Conservation (phyloP, 30 jellyfish, hydroid and myxozoan species). For the Sanderia malayensis region DNA sequence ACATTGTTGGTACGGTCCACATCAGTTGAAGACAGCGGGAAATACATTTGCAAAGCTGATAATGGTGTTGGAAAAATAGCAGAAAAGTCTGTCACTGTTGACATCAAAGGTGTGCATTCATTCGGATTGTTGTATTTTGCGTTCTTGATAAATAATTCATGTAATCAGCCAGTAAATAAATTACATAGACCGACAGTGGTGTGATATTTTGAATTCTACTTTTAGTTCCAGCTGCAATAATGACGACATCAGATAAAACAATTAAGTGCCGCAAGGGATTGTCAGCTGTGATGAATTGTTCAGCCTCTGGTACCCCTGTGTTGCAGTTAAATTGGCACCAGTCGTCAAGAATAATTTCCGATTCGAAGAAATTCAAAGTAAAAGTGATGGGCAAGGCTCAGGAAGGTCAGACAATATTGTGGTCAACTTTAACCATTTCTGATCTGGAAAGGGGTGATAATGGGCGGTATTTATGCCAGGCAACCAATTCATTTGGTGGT, state of each 20-base stretch:
- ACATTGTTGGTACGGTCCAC: conserved; percentile 48
- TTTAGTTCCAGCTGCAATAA: conserved; percentile 87
- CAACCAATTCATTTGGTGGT: conserved; percentile 70
- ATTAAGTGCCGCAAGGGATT: conserved; percentile 50
- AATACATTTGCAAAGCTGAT: conserved; percentile 79
- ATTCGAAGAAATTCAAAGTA: conserved; percentile 28
- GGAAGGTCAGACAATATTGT: conserved; percentile 55
- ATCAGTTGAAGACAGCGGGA: conserved; percentile 71
- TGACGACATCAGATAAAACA: conserved; percentile 8
- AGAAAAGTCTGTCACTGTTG: conserved; percentile 38
- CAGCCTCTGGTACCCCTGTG: conserved; percentile 74
- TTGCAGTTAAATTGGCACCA: conserved; percentile 67
- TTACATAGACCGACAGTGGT: too few species aligned
- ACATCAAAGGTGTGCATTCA: conserved; percentile 70
- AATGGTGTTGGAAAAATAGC: conserved; percentile 60
- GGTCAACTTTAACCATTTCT: conserved; percentile 57
- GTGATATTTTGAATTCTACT: too few species aligned
- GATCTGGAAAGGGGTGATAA: conserved; percentile 58
- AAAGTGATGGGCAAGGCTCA: neutral
- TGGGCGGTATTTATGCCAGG: conserved; percentile 74
- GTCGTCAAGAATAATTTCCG: conserved; percentile 20
- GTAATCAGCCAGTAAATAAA: too few species aligned
- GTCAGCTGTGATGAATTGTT: conserved; percentile 52
- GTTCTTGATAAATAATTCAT: too few species aligned
- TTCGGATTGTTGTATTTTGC: too few species aligned